Conservation (phyloP, 1,140 invertebrate genomes). For the Galleria mellonella region DNA sequence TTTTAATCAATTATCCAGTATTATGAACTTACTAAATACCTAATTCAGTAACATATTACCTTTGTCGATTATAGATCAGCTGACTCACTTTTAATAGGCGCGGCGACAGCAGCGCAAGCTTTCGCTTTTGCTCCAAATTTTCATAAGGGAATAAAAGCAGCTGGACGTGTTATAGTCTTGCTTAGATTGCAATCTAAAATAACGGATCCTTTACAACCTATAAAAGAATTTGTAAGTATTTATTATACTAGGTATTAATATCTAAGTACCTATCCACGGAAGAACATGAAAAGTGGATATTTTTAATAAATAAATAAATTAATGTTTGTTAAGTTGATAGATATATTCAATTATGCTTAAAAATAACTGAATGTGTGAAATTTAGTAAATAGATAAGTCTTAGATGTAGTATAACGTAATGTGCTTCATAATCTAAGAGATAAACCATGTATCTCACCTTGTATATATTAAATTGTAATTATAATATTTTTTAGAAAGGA, state of each 20-base stretch:
- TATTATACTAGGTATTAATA: conserved; percentile 19
- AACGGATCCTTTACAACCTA: conserved; percentile 49
- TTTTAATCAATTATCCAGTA: too few species aligned
- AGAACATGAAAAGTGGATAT: too few species aligned
- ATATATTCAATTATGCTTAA: too few species aligned
- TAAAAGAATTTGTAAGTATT: conserved; percentile 54
- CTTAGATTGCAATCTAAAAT: conserved; percentile 74
- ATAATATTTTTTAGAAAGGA: conserved; percentile 32
- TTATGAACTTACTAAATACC: too few species aligned
- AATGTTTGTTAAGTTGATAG: too few species aligned
- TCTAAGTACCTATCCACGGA: too few species aligned
- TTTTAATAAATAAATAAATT: too few species aligned
- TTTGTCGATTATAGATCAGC: conserved; percentile 76
- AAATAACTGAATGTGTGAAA: too few species aligned
- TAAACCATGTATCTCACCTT: not conserved
- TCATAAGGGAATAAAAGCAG: conserved; percentile 78
- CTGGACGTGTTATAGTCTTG: conserved; percentile 75
- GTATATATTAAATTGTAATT: not conserved
- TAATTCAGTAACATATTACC: too few species aligned
- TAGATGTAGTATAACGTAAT: too few species aligned
- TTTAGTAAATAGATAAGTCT: too few species aligned
- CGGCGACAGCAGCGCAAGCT: conserved; percentile 82
- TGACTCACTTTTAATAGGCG: conserved; percentile 84
- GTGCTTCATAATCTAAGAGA: too few species aligned
- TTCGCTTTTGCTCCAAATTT: conserved; percentile 84